Evolutionary conservation across 1,140 invertebrate species (phyloP).

Genomic region (Hetaerina americana): DNA sequence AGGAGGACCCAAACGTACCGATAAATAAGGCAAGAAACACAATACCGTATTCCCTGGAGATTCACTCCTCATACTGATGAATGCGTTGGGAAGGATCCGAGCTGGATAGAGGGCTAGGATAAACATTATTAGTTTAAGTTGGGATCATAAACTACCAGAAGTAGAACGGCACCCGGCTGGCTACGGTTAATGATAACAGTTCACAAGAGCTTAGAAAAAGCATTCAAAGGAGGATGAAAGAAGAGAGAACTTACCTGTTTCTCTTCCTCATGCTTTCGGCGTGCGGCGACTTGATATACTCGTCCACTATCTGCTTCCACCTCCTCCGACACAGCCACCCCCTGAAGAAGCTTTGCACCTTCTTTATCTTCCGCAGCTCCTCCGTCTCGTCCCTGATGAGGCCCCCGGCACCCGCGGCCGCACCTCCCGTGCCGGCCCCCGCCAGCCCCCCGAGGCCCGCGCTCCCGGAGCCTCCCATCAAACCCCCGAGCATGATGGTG

Average conservation of each 20-base stretch:
- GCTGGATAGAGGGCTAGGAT: too few species aligned
- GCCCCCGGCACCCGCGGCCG: conserved; percentile 10
- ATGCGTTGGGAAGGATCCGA: too few species aligned
- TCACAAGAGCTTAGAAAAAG: too few species aligned
- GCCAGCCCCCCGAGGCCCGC: conserved; percentile 15
- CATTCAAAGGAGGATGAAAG: too few species aligned
- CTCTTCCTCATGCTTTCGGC: conserved; percentile 88
- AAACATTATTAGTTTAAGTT: too few species aligned
- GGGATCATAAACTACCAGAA: too few species aligned
- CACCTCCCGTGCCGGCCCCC: conserved; percentile 12
- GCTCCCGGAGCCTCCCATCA: conserved; percentile 15
- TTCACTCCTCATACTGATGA: too few species aligned
- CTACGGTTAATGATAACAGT: too few species aligned
- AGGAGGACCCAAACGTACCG: too few species aligned
- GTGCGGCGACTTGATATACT: conserved; percentile 89
- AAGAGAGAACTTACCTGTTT: conserved; percentile 78
- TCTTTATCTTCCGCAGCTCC: conserved; percentile 80
- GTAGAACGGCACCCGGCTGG: too few species aligned
- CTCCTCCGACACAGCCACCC: conserved; percentile 85
- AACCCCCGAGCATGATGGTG: conserved; percentile 18
- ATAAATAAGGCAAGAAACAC: too few species aligned
- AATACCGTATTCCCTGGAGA: too few species aligned
- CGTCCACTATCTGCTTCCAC: conserved; percentile 92
- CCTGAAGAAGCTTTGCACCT: conserved; percentile 88
- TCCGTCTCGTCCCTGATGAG: conserved; percentile 39